These are phyloP conservation scores for Dromiciops gliroides DNA, from an alignment of 2,113 vertebrate genomes.

Conservation along the genomic window DNA sequence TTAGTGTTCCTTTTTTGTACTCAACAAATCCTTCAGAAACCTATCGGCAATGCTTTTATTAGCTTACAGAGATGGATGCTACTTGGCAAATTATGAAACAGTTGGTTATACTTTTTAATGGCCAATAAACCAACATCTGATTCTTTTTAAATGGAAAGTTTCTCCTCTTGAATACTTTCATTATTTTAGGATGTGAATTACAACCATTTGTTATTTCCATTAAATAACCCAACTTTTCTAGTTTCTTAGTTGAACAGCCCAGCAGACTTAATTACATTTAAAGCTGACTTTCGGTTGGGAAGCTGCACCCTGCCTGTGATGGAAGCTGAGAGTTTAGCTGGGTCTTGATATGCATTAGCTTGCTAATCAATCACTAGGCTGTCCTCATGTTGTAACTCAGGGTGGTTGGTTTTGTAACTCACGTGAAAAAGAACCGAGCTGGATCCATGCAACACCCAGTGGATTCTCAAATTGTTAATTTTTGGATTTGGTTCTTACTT, in stretches of 20 bases:
- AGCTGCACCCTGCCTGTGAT: slow-evolving; percentile 36
- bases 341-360: slow-evolving; percentile 21
- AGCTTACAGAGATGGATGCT: slow-evolving; percentile 78
- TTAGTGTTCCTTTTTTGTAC: slow-evolving; percentile 57
- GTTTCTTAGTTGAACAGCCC: slow-evolving; percentile 47
- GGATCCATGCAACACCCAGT: slow-evolving; percentile 53
- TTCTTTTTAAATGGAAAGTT: slow-evolving; percentile 74
- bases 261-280: slow-evolving; percentile 59
- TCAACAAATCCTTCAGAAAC: slow-evolving; percentile 69
- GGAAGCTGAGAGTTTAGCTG: not conserved
- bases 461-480: slow-evolving; percentile 67
- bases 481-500: slow-evolving; percentile 72
- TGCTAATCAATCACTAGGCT: not conserved
- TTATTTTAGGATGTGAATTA: slow-evolving; percentile 77
- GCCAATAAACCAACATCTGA: slow-evolving; percentile 78
- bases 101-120: slow-evolving; percentile 76
- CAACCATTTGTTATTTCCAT: slow-evolving; percentile 74
- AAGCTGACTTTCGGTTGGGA: slow-evolving; percentile 44
- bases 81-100: slow-evolving; percentile 81
- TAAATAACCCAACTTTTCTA: slow-evolving; percentile 59
- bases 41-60: slow-evolving; percentile 78
- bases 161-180: slow-evolving; percentile 76
- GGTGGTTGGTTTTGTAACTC: slow-evolving; percentile 37
- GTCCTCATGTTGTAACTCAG: not conserved
- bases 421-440: slow-evolving; percentile 54